Evolutionary conservation across 2,797 vertebrate species (phyloP).

Genomic region (Aythya fuligula): DNA sequence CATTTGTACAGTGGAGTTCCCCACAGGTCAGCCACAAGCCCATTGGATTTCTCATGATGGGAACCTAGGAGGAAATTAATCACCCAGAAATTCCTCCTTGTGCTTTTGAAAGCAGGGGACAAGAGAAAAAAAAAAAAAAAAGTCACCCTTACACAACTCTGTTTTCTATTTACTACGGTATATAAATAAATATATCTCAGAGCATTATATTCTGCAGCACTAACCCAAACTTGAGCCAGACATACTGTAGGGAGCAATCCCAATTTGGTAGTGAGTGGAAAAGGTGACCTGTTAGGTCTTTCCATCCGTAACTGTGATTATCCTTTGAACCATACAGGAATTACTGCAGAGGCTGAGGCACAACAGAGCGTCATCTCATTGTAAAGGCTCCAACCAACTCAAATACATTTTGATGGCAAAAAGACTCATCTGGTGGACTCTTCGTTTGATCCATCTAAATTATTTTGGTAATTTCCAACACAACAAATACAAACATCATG

Average conservation of each 20-base stretch:
- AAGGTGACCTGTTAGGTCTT: slow-evolving; percentile 1
- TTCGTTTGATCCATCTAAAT: background rate
- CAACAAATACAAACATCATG: background rate
- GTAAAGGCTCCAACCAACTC: background rate
- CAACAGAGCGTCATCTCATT: background rate
- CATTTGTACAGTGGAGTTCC: slow-evolving; percentile 34
- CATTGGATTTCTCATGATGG: slow-evolving; percentile 39
- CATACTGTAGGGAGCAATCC: background rate
- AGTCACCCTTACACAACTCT: background rate
- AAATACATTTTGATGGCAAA: background rate
- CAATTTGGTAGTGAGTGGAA: slow-evolving; percentile 3
- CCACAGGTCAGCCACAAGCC: slow-evolving; percentile 5
- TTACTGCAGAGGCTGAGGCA: background rate
- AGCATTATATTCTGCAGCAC: background rate
- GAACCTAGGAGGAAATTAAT: slow-evolving; percentile 38
- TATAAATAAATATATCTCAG: slow-evolving; percentile 42
- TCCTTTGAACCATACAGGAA: background rate
- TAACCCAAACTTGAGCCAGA: background rate
- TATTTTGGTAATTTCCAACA: background rate
- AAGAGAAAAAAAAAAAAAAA: background rate
- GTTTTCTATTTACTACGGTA: slow-evolving; percentile 2
- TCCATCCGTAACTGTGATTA: background rate
- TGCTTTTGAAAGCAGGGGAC: background rate
- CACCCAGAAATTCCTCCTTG: background rate
- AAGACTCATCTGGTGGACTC: background rate